These are phyloP conservation scores for Plodia interpunctella DNA, from an alignment of 1,140 invertebrate species.

Conservation along the genomic window DNA sequence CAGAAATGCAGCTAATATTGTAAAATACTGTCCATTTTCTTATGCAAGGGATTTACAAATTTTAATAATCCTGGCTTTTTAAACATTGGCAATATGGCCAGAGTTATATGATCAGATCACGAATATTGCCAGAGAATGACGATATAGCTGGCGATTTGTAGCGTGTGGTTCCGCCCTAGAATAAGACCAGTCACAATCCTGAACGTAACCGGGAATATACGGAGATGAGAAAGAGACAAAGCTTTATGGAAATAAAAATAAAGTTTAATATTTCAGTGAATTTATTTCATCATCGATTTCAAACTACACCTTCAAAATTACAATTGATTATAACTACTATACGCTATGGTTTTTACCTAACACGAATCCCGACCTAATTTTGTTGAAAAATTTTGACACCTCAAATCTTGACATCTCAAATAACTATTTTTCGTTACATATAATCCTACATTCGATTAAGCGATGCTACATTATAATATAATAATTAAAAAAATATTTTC, in stretches of 20 bases:
- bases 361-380: slow-evolving; percentile 49
- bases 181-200: too few relatives aligned
- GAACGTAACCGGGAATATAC: too few relatives aligned
- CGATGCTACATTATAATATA: slow-evolving; percentile 48
- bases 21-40: too few relatives aligned
- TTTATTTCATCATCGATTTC: slow-evolving; percentile 73
- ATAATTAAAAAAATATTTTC: not conserved
- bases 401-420: slow-evolving; percentile 58
- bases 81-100: too few relatives aligned
- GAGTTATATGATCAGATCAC: too few relatives aligned
- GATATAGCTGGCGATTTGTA: too few relatives aligned
- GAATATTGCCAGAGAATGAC: too few relatives aligned
- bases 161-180: too few relatives aligned
- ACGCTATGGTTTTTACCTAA: slow-evolving; percentile 73
- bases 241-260: slow-evolving; percentile 23
- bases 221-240: too few relatives aligned
- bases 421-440: slow-evolving; percentile 39
- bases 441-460: slow-evolving; percentile 62
- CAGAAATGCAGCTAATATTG: too few relatives aligned
- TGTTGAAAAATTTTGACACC: slow-evolving; percentile 71
- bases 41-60: too few relatives aligned
- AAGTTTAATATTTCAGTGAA: slow-evolving; percentile 43
- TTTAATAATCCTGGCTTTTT: too few relatives aligned
- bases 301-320: slow-evolving; percentile 75
- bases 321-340: slow-evolving; percentile 73